These are phyloP conservation scores for Cremastinae sp. DNA, from an alignment of 2,888 invertebrate genomes.

Conservation along the genomic window DNA sequence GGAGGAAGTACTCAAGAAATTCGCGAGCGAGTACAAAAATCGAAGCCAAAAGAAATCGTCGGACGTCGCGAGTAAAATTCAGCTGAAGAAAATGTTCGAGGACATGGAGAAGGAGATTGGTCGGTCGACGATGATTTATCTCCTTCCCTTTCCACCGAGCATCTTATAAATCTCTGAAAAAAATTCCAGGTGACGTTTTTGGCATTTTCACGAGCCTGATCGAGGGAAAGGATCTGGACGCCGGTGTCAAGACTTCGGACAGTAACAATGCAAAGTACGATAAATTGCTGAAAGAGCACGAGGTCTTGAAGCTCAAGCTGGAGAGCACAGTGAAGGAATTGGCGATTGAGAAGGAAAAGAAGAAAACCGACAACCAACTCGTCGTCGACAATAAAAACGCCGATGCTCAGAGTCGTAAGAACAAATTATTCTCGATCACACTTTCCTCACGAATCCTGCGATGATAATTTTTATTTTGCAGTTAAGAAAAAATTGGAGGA, in stretches of 20 bases:
- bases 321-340: slow-evolving; percentile 73
- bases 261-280: slow-evolving; percentile 72
- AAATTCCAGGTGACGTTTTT: slow-evolving; percentile 72
- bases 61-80: slow-evolving; percentile 87
- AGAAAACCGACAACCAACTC: slow-evolving; percentile 80
- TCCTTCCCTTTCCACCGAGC: slow-evolving; percentile 10
- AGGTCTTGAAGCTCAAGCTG: slow-evolving; percentile 74
- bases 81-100: slow-evolving; percentile 91
- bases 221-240: slow-evolving; percentile 71
- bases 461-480: slow-evolving; percentile 62
- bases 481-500: slow-evolving; percentile 83
- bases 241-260: slow-evolving; percentile 66
- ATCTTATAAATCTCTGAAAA: slow-evolving; percentile 1
- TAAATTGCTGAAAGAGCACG: slow-evolving; percentile 75
- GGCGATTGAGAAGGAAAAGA: slow-evolving; percentile 80
- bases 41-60: slow-evolving; percentile 88
- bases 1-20: slow-evolving; percentile 84
- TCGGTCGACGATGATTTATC: slow-evolving; percentile 70
- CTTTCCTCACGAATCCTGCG: neutral
- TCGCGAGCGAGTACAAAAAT: slow-evolving; percentile 86
- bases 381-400: slow-evolving; percentile 61
- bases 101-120: slow-evolving; percentile 94
- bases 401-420: slow-evolving; percentile 67
- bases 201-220: slow-evolving; percentile 71
- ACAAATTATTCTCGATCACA: neutral